Evolutionary conservation across 2,113 vertebrate genomes (phyloP).

Genomic region (Zosterops lateralis): DNA sequence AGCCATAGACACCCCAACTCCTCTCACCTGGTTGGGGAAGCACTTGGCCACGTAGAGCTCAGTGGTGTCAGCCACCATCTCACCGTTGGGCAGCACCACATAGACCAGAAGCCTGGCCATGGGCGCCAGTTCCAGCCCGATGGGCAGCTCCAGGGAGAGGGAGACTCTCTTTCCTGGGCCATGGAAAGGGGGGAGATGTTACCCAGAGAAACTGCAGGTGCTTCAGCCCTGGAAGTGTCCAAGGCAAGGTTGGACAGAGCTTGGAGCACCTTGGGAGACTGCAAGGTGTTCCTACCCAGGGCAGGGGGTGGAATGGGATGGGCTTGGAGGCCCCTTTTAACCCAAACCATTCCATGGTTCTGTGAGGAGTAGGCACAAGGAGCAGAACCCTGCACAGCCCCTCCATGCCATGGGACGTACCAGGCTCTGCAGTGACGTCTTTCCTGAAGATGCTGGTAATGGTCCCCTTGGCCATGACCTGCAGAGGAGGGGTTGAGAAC

Average conservation of each 20-base stretch:
- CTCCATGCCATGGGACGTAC: accelerated
- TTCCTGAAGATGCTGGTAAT: not conserved
- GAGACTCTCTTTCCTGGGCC: not conserved
- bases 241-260: not conserved
- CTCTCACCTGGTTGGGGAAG: not conserved
- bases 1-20: not conserved
- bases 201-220: not conserved
- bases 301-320: not conserved
- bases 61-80: not conserved
- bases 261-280: not conserved
- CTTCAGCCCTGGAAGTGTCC: not conserved
- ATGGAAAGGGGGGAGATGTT: not conserved
- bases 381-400: not conserved
- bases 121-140: not conserved
- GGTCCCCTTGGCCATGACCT: slow-evolving; percentile 30
- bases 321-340: not conserved
- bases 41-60: not conserved
- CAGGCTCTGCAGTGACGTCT: not conserved
- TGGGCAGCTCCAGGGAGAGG: slow-evolving; percentile 10
- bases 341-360: not conserved
- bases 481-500: not conserved
- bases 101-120: not conserved
- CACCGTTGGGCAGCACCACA: not conserved
- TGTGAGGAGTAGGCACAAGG: not conserved
- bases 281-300: not conserved